These are phyloP conservation scores for Pontoporia blainvillei DNA, from an alignment of 2,113 vertebrate species.

Conservation along the genomic window DNA sequence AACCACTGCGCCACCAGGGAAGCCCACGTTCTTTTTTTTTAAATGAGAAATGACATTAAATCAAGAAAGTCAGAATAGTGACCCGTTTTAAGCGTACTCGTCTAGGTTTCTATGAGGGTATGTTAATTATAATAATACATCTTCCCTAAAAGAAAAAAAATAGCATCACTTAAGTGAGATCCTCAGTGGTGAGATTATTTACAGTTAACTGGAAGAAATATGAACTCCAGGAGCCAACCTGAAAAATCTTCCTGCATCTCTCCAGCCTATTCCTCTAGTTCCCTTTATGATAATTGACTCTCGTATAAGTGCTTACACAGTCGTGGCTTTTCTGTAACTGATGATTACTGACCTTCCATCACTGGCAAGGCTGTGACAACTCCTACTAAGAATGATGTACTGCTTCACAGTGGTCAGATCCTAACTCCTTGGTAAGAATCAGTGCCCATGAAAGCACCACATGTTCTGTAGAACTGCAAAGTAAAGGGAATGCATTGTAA, in stretches of 20 bases:
- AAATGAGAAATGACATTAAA: slow-evolving; percentile 42
- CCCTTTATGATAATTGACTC: not conserved
- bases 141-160: not conserved
- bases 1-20: too few species aligned
- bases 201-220: not conserved
- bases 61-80: slow-evolving; percentile 36
- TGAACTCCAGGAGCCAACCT: not conserved
- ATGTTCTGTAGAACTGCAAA: not conserved
- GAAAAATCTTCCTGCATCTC: not conserved
- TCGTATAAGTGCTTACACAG: not conserved
- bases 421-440: not conserved
- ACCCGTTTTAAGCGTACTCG: slow-evolving; percentile 1
- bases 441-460: not conserved
- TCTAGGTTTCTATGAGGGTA: not conserved
- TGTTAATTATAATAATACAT: slow-evolving; percentile 5
- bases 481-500: not conserved
- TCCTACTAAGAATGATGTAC: not conserved
- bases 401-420: not conserved
- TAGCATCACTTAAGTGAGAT: not conserved
- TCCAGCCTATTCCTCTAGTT: not conserved
- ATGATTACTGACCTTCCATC: not conserved
- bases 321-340: not conserved
- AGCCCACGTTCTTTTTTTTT: too few species aligned
- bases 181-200: not conserved
- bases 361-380: not conserved